Base-by-base conservation (phyloP, 2,113 vertebrate species). In the Sylvia atricapilla region DNA sequence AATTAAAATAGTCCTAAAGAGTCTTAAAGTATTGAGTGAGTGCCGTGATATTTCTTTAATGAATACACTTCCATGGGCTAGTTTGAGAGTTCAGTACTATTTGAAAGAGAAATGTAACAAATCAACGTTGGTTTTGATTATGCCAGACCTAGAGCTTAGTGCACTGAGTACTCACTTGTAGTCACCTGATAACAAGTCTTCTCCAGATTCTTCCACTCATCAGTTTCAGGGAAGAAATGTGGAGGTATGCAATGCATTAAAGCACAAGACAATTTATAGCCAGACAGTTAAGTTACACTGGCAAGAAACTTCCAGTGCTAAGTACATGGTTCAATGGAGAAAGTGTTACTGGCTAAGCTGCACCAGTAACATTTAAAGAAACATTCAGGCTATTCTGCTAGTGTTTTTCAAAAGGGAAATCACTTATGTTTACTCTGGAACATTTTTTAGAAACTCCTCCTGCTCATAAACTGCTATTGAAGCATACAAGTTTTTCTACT, bases 351-450 rank as follows among this genome's bases (percentile, higher is more conserved):
- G 69, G 69, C 84, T 92, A 55, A 92, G n/a, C 52, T 84, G 66
- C 30, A 87, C 52, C 44, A 75, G 23, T 23, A 90, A 85, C 37
- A 73, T 72, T 94, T 68, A 89, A 79, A 87, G 64, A 92, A 94
- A 84, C 64, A 91, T 84, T 82, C 60, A 75, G n/a, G 41, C 44
- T 82, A 81, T 64, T 95, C 80, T 92, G 53, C 44, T 9, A 84
- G 39, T 21, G 11, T 14, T 80, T 94, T 92, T 90, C 67, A 81
- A 84, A 82, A 69, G 70, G 84, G 93, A 97, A 95, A 94, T 94
- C 76, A 94, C 89, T 89, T 68, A 43, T 53, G 31, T 95, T 95
- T 95, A 84, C 66, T 60, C 84, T 93, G 96, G 96, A 94, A 95
- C 64, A 68, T 60, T 68, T 94, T 82, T 81, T 76, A 93, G 91